phyloP scores from a whole-genome alignment of 2,797 vertebrate genomes.

The Nannoperca australis region DNA sequence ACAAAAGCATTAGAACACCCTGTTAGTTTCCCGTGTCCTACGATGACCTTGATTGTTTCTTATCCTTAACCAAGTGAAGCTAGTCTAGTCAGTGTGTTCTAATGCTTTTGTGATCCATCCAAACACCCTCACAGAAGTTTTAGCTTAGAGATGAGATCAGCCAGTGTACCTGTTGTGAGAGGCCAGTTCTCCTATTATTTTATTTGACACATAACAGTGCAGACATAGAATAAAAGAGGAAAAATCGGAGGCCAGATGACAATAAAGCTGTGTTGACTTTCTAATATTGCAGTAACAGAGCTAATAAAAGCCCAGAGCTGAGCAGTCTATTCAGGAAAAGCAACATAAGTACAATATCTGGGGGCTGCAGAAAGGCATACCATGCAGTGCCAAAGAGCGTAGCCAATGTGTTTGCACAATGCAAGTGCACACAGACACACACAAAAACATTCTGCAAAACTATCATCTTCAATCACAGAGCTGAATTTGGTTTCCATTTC shows the following conservation, averaged over 20 bases:
- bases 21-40: too few species aligned
- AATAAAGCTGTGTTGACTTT: conserved; percentile 54
- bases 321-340: conserved; percentile 29
- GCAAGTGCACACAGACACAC: background rate
- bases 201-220: conserved; percentile 5
- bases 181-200: background rate
- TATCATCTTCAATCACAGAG: conserved; percentile 11
- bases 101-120: too few species aligned
- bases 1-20: too few species aligned
- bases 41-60: too few species aligned
- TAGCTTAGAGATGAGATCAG: background rate
- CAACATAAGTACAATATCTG: conserved; percentile 39
- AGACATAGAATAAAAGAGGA: background rate
- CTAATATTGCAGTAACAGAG: conserved; percentile 41
- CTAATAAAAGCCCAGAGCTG: conserved; percentile 31
- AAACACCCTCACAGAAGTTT: background rate
- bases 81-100: too few species aligned
- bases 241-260: background rate
- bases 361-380: conserved; percentile 17
- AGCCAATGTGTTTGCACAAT: background rate
- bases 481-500: conserved; percentile 16
- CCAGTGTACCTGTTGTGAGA: conserved; percentile 4
- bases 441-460: background rate
- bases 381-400: conserved; percentile 1
- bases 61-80: too few species aligned